These are phyloP conservation scores for Trissoscelio sp. DNA, from an alignment of 2,888 invertebrate species.

Conservation along the genomic window DNA sequence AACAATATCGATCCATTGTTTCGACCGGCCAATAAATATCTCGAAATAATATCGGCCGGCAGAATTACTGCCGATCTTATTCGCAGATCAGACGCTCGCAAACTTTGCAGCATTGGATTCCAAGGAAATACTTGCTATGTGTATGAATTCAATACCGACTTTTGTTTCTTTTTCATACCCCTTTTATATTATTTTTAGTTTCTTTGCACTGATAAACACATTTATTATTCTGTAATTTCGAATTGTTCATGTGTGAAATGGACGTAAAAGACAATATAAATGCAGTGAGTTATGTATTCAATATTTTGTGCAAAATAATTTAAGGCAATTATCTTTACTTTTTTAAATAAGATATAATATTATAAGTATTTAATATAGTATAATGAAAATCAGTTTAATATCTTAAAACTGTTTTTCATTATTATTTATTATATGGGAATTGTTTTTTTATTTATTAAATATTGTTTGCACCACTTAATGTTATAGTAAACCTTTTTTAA, in stretches of 20 bases:
- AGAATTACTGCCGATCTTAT: slow-evolving; percentile 70
- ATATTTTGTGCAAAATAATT: no score
- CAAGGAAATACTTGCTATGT: slow-evolving; percentile 39
- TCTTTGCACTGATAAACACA: slow-evolving; percentile 10
- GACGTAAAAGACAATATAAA: neutral
- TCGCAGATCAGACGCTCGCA: slow-evolving; percentile 55
- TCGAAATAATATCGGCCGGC: slow-evolving; percentile 74
- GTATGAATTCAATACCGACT: slow-evolving; percentile 59
- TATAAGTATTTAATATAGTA: no score
- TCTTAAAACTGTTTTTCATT: no score
- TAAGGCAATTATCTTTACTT: no score
- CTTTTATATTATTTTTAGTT: slow-evolving; percentile 12
- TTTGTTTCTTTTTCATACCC: slow-evolving; percentile 12
- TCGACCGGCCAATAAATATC: slow-evolving; percentile 81
- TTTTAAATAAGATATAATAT: no score
- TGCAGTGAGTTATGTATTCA: neutral
- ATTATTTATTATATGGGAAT: no score
- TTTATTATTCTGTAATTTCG: slow-evolving; percentile 40
- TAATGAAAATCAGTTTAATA: no score
- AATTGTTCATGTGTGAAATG: slow-evolving; percentile 12
- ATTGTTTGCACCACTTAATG: no score
- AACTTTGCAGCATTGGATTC: slow-evolving; percentile 32
- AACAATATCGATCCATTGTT: slow-evolving; percentile 84
- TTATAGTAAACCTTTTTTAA: no score
- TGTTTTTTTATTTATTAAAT: no score